These are phyloP conservation scores for Suillia variegata DNA, from an alignment of 2,888 invertebrate genomes.

Conservation along the genomic window DNA sequence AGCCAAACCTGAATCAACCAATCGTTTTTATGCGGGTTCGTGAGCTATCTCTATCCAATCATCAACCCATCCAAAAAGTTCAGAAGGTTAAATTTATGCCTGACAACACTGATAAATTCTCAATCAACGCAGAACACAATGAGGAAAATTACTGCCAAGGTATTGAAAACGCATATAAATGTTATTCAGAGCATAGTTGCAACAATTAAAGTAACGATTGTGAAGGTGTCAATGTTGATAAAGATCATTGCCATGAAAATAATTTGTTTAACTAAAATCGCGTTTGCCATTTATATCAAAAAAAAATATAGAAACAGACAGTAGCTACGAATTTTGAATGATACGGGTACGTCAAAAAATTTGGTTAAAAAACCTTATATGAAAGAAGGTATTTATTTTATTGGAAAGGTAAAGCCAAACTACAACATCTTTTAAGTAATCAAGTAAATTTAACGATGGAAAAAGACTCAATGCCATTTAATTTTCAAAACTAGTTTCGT, in stretches of 20 bases:
- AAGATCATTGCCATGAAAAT: not conserved
- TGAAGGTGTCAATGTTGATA: not conserved
- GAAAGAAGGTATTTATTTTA: conserved; percentile 10
- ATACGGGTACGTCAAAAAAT: conserved; percentile 1
- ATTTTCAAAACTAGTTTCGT: conserved; percentile 6
- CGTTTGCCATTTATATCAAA: not conserved
- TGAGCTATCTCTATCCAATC: not conserved
- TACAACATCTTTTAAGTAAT: conserved; percentile 3
- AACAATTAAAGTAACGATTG: not conserved
- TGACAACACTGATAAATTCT: not conserved
- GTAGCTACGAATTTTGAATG: not conserved
- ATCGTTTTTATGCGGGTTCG: not conserved
- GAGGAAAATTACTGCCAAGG: not conserved
- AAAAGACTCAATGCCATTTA: conserved; percentile 11
- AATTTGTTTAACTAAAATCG: conserved; percentile 2
- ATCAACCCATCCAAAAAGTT: not conserved
- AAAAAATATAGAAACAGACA: not conserved
- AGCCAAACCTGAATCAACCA: not conserved
- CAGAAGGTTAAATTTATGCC: not conserved
- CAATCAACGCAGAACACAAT: not conserved
- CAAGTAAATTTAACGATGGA: conserved; percentile 14
- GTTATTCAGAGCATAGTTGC: not conserved
- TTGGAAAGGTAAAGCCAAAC: conserved; percentile 2
- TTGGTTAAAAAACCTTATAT: not conserved
- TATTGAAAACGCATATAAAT: not conserved